Evolutionary conservation across 2,113 vertebrate species (phyloP), one percentile per base, ranked within the genome.

Genomic region (Carettochelys insculpta): DNA sequence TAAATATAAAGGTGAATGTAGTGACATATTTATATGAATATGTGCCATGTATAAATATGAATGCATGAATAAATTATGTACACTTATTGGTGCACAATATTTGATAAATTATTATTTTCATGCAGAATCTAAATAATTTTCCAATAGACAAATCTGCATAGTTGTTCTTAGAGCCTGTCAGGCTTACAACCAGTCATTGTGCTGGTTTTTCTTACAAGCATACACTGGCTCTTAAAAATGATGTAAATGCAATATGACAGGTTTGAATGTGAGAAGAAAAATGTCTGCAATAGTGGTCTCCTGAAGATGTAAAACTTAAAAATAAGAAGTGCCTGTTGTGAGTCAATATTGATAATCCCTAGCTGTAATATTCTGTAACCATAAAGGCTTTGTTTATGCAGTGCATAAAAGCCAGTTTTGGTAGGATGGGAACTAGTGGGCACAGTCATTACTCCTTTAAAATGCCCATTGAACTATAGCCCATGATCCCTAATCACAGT

Each of bases 181-280:
- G 47, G 27, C 65, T 93, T 19, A 45, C n/a, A 82, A 68, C 25
- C 43, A 75, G 31, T 20, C 41, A 38, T 27, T 22, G 16, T 77
- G 54, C 6, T 47, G 20, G 47, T 96, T 94, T 93, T 93, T 94
- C 93, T 92, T 56, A 77, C 48, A 79, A 50, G 43, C 61, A 25
- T 53, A 87, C 52, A 86, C 8, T 12, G 83, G 16, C 71, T 77
- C 87, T 88, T 81, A 68, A 84, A 93, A 61, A 4, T 96, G 91
- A 96, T 61, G 27, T 90, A 96, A 86, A 96, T 94, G 43, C 47
- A 85, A 84, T 56, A 77, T 94, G 95, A 94, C 90, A 96, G 82
- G 54, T 76, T 93, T 20, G 51, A 93, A 91, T 94, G 47, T 82
- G 52, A n/a, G 77, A 96, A 91, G 83, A 27, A 77, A 86, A 89